Percentiles rank a stretch among this genome's conserved stretches.
Evolutionary conservation across 2,113 vertebrate genomes (phyloP).

Genomic region (Microtus montanus): DNA sequence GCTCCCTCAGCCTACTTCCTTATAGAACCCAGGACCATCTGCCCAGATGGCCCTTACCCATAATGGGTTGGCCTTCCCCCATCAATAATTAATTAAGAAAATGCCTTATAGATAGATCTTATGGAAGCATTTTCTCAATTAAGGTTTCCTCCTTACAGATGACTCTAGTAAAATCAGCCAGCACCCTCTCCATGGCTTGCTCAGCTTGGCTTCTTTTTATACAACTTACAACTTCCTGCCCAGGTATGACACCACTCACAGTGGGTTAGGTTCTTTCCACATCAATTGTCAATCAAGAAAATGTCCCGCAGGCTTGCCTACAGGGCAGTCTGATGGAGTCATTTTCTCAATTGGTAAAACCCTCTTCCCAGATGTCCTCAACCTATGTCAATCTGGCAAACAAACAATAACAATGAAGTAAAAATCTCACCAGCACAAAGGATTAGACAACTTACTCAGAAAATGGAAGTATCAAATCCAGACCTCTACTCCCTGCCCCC

Average conservation of each 20-base stretch:
- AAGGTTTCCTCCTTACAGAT: background rate
- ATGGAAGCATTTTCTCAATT: background rate
- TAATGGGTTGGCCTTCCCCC: background rate
- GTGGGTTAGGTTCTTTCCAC: background rate
- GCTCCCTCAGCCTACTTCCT: background rate
- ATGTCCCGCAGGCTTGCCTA: background rate
- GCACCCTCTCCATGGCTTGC: background rate
- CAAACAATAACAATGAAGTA: background rate
- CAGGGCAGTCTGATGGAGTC: background rate
- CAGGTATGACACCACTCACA: background rate
- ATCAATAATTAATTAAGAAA: background rate
- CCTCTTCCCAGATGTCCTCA: background rate
- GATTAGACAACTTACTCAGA: background rate
- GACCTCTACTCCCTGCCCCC: background rate
- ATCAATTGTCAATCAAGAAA: background rate
- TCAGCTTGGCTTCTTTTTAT: background rate
- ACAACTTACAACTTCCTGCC: background rate
- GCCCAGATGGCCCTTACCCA: background rate
- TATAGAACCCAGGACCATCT: background rate
- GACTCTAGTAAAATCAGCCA: background rate
- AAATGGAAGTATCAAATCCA: background rate
- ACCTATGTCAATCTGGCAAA: background rate
- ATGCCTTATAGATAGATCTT: background rate
- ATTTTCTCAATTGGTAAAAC: background rate
- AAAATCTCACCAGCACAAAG: background rate